These are phyloP conservation scores for Mobula hypostoma DNA, from an alignment of 2,113 vertebrate genomes.

Conservation along the genomic window DNA sequence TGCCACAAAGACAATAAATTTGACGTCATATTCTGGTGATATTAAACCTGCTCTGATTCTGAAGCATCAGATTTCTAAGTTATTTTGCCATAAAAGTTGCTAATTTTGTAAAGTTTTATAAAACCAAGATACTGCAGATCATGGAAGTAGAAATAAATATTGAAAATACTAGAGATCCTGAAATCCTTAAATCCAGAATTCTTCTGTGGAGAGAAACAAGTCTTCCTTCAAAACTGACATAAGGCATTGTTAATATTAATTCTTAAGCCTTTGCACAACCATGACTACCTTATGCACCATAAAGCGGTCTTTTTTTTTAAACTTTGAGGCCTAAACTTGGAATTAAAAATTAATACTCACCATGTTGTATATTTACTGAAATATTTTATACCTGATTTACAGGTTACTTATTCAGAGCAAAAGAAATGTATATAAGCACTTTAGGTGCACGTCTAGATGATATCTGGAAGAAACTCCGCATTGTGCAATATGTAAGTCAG, in stretches of 20 bases:
- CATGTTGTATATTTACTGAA: background rate
- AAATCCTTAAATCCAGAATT: too few species aligned
- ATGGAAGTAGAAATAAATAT: too few species aligned
- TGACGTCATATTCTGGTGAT: too few species aligned
- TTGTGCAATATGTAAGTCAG: conserved; percentile 66
- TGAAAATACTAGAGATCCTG: too few species aligned
- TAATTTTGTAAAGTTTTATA: background rate
- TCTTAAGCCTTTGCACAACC: background rate
- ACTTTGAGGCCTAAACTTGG: background rate
- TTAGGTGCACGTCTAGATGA: conserved; percentile 60
- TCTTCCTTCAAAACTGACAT: background rate
- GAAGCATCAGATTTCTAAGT: too few species aligned
- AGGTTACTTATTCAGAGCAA: conserved; percentile 75
- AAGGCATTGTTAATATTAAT: background rate
- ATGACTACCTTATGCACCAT: background rate
- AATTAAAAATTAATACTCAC: background rate
- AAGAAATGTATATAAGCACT: conserved; percentile 56
- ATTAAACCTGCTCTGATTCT: too few species aligned
- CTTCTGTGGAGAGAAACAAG: too few species aligned
- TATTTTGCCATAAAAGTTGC: background rate
- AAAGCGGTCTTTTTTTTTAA: background rate
- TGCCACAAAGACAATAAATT: too few species aligned
- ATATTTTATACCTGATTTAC: conserved; percentile 32
- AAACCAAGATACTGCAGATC: too few species aligned
- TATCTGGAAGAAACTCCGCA: conserved; percentile 67